A percentile compares a stretch with the other conserved stretches of the same genome.
phyloP scores from a whole-genome alignment of 2,888 invertebrate species.

The Melitaea athalia region DNA sequence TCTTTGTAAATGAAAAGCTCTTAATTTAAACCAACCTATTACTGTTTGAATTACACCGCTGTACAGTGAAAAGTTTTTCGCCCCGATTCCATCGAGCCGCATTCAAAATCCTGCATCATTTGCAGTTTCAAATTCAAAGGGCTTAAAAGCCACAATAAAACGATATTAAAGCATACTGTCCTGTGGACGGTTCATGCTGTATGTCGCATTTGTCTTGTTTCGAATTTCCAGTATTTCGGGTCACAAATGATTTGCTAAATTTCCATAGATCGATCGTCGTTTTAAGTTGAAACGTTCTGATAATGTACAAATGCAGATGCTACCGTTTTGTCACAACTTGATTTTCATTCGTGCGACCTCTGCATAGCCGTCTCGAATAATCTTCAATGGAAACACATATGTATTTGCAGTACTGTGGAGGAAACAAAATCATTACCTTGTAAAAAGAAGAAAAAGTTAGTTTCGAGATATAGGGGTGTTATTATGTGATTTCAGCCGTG shows the following conservation, averaged over 20 bases:
- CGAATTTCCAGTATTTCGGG: conserved; percentile 1
- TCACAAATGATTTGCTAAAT: neutral
- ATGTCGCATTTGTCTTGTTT: neutral
- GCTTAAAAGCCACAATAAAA: conserved; percentile 42
- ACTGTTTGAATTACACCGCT: conserved; percentile 23
- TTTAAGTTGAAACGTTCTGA: neutral
- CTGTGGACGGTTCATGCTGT: conserved; percentile 9
- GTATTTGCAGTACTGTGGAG: neutral
- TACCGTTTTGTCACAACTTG: neutral
- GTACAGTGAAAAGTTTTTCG: conserved; percentile 31
- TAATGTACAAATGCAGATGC: neutral
- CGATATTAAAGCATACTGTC: conserved; percentile 34
- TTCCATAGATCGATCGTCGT: conserved; percentile 1
- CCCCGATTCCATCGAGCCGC: conserved; percentile 35
- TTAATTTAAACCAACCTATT: conserved; percentile 34
- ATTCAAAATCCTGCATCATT: conserved; percentile 38
- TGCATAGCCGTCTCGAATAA: neutral
- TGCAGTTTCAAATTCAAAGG: conserved; percentile 42
- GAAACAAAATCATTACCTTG: too few relatives aligned
- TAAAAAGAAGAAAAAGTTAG: too few relatives aligned
- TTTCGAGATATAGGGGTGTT: too few relatives aligned
- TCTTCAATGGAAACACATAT: neutral
- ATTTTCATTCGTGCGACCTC: neutral
- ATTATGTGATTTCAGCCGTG: too few relatives aligned
- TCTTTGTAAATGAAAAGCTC: conserved; percentile 30